Percentiles rank a stretch among this genome's conserved stretches.
Evolutionary conservation across 2,888 invertebrate genomes (phyloP).

Genomic region (Epirrhoe tristata): DNA sequence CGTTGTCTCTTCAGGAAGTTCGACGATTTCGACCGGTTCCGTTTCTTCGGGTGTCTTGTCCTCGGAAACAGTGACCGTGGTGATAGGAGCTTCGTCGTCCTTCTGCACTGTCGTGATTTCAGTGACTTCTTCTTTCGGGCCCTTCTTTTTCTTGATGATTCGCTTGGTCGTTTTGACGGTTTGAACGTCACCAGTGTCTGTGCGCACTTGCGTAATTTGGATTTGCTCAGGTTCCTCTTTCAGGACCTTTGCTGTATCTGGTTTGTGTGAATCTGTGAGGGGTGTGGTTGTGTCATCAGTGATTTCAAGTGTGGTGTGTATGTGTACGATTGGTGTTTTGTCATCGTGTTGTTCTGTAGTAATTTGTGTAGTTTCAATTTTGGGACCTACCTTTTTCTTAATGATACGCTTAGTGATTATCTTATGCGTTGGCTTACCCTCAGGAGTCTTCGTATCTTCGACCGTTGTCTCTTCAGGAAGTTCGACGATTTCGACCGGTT

Average conservation of each 20-base stretch:
- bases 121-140: conserved; percentile 40
- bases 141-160: conserved; percentile 40
- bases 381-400: conserved; percentile 51
- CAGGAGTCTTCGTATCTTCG: conserved; percentile 14
- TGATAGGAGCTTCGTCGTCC: conserved; percentile 63
- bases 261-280: conserved; percentile 19
- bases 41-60: conserved; percentile 47
- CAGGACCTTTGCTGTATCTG: conserved; percentile 43
- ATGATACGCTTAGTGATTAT: conserved; percentile 44
- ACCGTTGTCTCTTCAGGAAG: neutral
- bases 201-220: conserved; percentile 48
- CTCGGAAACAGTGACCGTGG: conserved; percentile 49
- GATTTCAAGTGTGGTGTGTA: too few species aligned
- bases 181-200: conserved; percentile 44
- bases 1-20: too few species aligned
- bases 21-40: too few species aligned
- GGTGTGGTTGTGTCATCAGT: conserved; percentile 8
- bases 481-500: too few species aligned
- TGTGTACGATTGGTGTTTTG: too few species aligned
- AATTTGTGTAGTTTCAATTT: conserved; percentile 39
- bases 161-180: conserved; percentile 50
- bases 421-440: conserved; percentile 50
- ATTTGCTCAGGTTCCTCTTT: conserved; percentile 48
- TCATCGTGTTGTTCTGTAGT: too few species aligned
- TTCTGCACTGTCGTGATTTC: conserved; percentile 71